Percentiles rank a stretch among this genome's conserved stretches.
Conservation (phyloP, 2,888 invertebrate genomes). For the Ephialtes manifestator region DNA sequence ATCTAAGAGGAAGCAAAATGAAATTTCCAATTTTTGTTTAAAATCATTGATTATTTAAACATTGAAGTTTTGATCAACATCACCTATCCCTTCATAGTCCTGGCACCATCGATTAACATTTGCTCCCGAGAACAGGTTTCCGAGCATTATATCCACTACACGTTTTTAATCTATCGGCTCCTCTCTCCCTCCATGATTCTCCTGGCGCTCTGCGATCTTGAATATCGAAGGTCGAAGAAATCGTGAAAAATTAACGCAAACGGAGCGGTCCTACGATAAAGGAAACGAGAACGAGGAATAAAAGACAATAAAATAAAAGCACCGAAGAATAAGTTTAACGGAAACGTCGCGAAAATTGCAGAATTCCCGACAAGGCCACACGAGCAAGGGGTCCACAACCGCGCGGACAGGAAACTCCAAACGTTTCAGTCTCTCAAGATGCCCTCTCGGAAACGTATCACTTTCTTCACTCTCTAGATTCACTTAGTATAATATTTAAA, state of each 20-base stretch:
- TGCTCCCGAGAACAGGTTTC: slow-evolving; percentile 65
- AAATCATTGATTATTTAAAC: too few relatives aligned
- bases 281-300: not conserved
- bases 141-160: slow-evolving; percentile 37
- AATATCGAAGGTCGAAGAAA: slow-evolving; percentile 57
- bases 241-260: slow-evolving; percentile 18
- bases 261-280: not conserved
- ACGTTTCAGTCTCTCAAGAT: not conserved
- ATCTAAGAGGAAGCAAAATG: too few relatives aligned
- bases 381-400: slow-evolving; percentile 14
- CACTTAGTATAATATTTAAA: not conserved
- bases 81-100: slow-evolving; percentile 37
- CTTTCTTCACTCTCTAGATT: not conserved
- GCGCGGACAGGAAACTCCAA: not conserved
- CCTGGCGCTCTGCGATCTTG: slow-evolving; percentile 38
- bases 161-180: slow-evolving; percentile 52
- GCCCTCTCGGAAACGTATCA: not conserved
- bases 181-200: slow-evolving; percentile 24
- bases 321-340: slow-evolving; percentile 7
- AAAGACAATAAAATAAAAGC: not conserved
- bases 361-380: slow-evolving; percentile 32
- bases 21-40: too few relatives aligned
- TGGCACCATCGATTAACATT: slow-evolving; percentile 57
- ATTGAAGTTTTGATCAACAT: too few relatives aligned
- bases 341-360: slow-evolving; percentile 32